These are phyloP conservation scores for Monarcha castaneiventris DNA, from an alignment of 2,113 vertebrate genomes.

Conservation along the genomic window DNA sequence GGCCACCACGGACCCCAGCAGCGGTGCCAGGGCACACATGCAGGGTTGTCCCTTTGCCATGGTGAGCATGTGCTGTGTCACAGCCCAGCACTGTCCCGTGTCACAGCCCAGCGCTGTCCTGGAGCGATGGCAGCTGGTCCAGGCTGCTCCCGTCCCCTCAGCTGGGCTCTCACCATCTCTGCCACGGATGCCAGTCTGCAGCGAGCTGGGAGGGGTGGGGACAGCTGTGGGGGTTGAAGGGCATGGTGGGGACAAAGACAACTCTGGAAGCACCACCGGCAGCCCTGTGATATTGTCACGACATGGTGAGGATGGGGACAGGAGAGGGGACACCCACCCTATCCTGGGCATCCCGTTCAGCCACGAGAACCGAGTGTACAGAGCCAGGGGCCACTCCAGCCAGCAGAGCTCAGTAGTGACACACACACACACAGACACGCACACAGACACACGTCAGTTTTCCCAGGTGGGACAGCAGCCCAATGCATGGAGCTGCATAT, in stretches of 20 bases:
- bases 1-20: rapidly evolving
- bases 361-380: rapidly evolving
- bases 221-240: background rate
- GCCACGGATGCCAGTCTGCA: background rate
- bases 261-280: rapidly evolving
- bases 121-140: rapidly evolving
- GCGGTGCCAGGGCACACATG: rapidly evolving
- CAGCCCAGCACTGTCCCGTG: background rate
- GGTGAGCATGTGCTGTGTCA: background rate
- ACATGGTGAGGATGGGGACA: background rate
- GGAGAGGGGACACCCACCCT: background rate
- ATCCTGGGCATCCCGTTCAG: rapidly evolving
- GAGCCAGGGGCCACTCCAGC: background rate
- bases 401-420: background rate
- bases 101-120: background rate
- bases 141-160: rapidly evolving
- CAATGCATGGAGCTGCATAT: background rate
- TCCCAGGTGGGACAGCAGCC: background rate
- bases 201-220: background rate
- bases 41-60: background rate
- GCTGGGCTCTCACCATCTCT: background rate
- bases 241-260: rapidly evolving
- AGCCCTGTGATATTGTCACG: rapidly evolving
- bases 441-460: rapidly evolving
- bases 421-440: background rate